phyloP scores from a whole-genome alignment of 2,888 invertebrate species.

The Boloria euphrosyne region DNA sequence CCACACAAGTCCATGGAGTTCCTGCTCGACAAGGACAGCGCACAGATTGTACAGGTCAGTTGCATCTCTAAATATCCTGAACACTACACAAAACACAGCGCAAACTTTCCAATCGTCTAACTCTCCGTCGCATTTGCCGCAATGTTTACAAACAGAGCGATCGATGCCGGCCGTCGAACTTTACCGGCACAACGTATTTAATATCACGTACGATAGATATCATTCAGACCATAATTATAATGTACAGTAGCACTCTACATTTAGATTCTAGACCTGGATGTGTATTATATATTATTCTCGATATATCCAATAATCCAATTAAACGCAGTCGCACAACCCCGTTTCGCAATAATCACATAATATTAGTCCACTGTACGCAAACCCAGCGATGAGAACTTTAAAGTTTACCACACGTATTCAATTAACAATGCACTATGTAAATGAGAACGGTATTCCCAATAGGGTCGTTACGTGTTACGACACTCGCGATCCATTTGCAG shows the following conservation, averaged over 20 bases:
- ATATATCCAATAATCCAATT: conserved; percentile 27
- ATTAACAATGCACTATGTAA: conserved; percentile 33
- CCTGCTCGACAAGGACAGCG: conserved; percentile 95
- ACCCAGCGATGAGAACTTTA: not conserved
- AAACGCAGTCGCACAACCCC: not conserved
- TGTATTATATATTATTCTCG: conserved; percentile 7
- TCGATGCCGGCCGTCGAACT: conserved; percentile 63
- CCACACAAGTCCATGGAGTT: conserved; percentile 97
- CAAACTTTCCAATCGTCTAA: conserved; percentile 2
- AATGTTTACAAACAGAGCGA: conserved; percentile 77
- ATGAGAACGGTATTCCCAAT: conserved; percentile 45
- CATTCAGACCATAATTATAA: too few species aligned
- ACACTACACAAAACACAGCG: not conserved
- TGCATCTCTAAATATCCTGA: conserved; percentile 23
- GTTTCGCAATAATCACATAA: not conserved
- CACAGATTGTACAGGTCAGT: conserved; percentile 90
- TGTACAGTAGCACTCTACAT: not conserved
- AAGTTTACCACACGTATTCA: conserved; percentile 13
- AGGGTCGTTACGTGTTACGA: conserved; percentile 50
- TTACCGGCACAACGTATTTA: conserved; percentile 1
- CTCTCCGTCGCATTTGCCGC: conserved; percentile 43
- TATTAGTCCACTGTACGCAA: not conserved
- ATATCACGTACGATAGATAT: not conserved
- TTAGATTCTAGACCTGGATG: not conserved
- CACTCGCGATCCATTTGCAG: conserved; percentile 57